Percentiles rank a stretch among this genome's conserved stretches.
phyloP scores from a whole-genome alignment of 2,113 vertebrate genomes.

The Leiothrix lutea region DNA sequence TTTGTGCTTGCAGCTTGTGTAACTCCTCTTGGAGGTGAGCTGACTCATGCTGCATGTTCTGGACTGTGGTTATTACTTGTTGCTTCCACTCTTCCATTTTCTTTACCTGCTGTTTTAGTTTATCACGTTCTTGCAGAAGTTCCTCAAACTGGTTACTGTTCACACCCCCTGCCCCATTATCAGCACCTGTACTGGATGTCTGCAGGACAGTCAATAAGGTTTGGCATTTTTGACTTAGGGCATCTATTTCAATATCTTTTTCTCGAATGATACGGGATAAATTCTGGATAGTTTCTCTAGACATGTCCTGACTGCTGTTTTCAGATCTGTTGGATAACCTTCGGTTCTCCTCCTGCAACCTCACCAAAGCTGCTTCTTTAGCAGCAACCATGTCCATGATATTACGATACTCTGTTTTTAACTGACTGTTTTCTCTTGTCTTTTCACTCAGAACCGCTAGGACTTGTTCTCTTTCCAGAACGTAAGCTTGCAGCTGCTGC shows the following conservation, averaged over 20 bases:
- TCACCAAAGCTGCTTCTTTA: conserved; percentile 88
- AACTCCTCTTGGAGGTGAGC: conserved; percentile 94
- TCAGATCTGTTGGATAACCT: conserved; percentile 82
- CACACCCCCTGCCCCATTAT: conserved; percentile 75
- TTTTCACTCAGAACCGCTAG: conserved; percentile 93
- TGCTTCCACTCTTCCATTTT: conserved; percentile 99
- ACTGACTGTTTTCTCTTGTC: conserved; percentile 90
- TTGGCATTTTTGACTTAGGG: conserved; percentile 94
- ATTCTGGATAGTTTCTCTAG: conserved; percentile 96
- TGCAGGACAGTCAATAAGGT: conserved; percentile 91
- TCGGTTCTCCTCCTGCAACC: conserved; percentile 91
- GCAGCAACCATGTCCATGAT: conserved; percentile 91
- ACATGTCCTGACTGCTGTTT: conserved; percentile 92
- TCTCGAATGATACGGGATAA: conserved; percentile 95
- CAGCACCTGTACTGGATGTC: conserved; percentile 66
- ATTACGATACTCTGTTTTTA: conserved; percentile 89
- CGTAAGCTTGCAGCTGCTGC: conserved; percentile 90
- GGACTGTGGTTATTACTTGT: conserved; percentile 95
- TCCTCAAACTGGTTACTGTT: conserved; percentile 98
- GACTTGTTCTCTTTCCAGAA: conserved; percentile 88
- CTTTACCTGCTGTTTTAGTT: conserved; percentile 94
- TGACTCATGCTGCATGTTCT: conserved; percentile 98
- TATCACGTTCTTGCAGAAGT: conserved; percentile 91
- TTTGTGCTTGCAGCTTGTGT: conserved; percentile 86
- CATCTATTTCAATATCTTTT: conserved; percentile 98